Percentiles rank a stretch among this genome's conserved stretches.
phyloP scores from a whole-genome alignment of 2,113 vertebrate genomes.

The Xenus cinereus region DNA sequence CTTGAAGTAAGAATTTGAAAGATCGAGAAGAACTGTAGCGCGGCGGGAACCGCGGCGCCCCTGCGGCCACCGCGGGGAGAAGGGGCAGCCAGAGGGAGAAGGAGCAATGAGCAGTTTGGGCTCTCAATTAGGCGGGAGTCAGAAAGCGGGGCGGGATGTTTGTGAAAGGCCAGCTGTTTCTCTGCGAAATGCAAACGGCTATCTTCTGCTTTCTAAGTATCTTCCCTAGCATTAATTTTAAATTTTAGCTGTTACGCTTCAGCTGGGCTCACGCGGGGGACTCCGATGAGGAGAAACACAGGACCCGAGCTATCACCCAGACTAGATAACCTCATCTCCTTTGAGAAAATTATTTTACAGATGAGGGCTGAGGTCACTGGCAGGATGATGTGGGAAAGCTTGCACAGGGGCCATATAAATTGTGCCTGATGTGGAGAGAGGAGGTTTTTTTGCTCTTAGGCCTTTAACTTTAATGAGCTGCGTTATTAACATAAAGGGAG shows the following conservation, averaged over 20 bases:
- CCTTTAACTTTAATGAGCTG: neutral
- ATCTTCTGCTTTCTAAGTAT: neutral
- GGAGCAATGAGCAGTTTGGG: accelerated
- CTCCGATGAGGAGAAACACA: neutral
- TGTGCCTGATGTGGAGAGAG: neutral
- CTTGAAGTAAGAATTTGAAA: neutral
- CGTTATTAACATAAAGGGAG: neutral
- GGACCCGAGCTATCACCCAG: neutral
- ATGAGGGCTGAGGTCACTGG: neutral
- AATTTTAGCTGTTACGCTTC: neutral
- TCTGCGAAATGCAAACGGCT: neutral
- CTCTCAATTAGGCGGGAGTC: neutral
- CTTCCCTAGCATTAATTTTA: neutral
- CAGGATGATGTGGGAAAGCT: neutral
- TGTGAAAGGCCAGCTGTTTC: neutral
- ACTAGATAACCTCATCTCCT: neutral
- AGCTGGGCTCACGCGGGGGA: neutral
- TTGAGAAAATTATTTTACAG: neutral
- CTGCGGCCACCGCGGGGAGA: neutral
- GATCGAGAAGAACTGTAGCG: neutral
- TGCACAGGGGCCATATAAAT: neutral
- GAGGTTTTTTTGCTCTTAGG: neutral
- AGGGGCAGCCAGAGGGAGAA: neutral
- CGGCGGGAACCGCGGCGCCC: no score
- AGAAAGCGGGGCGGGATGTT: neutral